Percentiles rank a stretch among this genome's conserved stretches.
These are phyloP conservation scores for Amphiprion percula DNA, from an alignment of 2,113 vertebrate genomes.

Conservation along the genomic window DNA sequence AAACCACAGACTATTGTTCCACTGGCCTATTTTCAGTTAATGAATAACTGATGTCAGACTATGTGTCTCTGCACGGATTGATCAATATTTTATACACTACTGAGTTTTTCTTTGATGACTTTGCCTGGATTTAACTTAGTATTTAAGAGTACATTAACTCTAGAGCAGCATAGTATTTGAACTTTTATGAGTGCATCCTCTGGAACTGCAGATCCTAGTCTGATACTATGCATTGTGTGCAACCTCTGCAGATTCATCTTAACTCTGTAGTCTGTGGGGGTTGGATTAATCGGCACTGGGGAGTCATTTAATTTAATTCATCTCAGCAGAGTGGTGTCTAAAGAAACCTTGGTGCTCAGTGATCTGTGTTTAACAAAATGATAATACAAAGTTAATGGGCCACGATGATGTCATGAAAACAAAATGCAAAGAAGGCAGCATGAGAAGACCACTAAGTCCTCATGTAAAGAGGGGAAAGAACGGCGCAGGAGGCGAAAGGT, in stretches of 20 bases:
- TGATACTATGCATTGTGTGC: background rate
- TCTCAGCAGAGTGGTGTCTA: background rate
- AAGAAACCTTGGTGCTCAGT: slow-evolving; percentile 15
- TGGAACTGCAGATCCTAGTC: background rate
- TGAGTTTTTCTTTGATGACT: slow-evolving; percentile 2
- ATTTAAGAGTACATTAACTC: background rate
- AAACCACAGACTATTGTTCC: slow-evolving; percentile 2
- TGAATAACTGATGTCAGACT: slow-evolving; percentile 6
- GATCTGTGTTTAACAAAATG: slow-evolving; percentile 48
- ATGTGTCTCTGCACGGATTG: background rate
- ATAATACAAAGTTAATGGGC: slow-evolving; percentile 44
- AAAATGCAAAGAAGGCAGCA: slow-evolving; percentile 45
- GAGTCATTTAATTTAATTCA: slow-evolving; percentile 15
- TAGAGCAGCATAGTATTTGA: background rate
- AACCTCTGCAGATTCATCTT: slow-evolving; percentile 10
- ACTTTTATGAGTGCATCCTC: background rate
- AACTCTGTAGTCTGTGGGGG: background rate
- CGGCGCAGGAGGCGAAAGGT: slow-evolving; percentile 17
- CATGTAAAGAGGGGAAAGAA: slow-evolving; percentile 45
- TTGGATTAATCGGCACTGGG: slow-evolving; percentile 9
- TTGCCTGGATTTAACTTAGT: background rate
- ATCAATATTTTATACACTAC: slow-evolving; percentile 18
- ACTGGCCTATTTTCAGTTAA: slow-evolving; percentile 12
- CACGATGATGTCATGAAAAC: slow-evolving; percentile 51
- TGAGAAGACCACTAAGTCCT: slow-evolving; percentile 51